Evolutionary conservation across 2,113 vertebrate genomes (phyloP).

Genomic region (Pionites leucogaster): DNA sequence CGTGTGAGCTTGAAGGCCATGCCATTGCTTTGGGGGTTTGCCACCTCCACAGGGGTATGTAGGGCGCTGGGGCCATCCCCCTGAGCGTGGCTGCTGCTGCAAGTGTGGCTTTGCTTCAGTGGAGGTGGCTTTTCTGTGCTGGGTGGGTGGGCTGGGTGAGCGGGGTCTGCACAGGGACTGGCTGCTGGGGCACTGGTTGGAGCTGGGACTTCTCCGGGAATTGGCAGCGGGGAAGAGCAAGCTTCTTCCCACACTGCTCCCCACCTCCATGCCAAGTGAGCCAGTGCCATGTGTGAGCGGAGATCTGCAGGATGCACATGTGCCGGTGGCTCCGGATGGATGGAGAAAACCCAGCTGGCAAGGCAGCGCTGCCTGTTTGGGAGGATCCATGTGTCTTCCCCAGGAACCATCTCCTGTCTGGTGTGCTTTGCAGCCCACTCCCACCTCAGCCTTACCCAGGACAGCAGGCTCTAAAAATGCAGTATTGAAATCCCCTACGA

Average conservation of each 20-base stretch:
- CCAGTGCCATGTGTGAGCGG: fast-evolving
- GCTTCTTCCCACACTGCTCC: fast-evolving
- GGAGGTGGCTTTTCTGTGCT: neutral
- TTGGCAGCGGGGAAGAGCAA: fast-evolving
- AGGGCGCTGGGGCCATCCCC: neutral
- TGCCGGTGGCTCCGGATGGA: fast-evolving
- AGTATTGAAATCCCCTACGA: fast-evolving
- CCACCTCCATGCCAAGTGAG: fast-evolving
- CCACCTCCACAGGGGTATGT: fast-evolving
- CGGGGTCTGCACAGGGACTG: neutral
- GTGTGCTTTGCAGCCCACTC: fast-evolving
- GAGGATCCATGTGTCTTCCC: neutral
- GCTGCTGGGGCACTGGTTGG: fast-evolving
- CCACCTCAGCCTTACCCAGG: neutral
- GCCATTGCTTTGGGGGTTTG: neutral
- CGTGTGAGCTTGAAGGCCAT: fast-evolving
- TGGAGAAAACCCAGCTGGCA: fast-evolving
- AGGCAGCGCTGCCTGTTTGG: too few relatives aligned
- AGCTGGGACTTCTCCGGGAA: neutral
- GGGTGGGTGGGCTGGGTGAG: neutral
- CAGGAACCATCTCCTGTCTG: neutral
- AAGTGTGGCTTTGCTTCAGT: conserved; percentile 3
- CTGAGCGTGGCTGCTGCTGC: fast-evolving
- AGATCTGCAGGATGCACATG: fast-evolving
- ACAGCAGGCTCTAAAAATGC: fast-evolving